Evolutionary conservation across 2,797 vertebrate genomes (phyloP), one percentile per base, ranked within the genome.

Genomic region (Rhodeus uyekii): DNA sequence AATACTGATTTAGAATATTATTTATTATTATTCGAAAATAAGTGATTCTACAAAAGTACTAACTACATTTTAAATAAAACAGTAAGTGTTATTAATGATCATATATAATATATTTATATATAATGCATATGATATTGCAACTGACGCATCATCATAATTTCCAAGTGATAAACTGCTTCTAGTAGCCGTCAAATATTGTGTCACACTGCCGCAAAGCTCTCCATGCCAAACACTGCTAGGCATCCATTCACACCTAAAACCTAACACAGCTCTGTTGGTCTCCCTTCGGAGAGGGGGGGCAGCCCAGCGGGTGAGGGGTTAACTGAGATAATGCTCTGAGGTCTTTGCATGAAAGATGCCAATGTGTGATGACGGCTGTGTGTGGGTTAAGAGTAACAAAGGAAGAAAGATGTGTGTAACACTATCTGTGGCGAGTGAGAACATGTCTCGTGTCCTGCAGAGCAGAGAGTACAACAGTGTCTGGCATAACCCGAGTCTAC

Each of bases 161-260:
- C 55, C 27, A 24, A 16, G 16, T 71, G 64, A 76, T 75, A 75
- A 84, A 75, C 78, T 60, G 78, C 38, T 71, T 76, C 64, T 46
- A 44, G 65, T 64, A 42, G 27, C 72, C 53, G 83, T 67, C 50
- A 32, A 68, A 60, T 34, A 63, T 27, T 58, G 64, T 24, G 53
- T 77, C 36, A 16, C 29, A 61, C 29, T 72, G 16, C 22, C 53
- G 27, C 50, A 63, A 71, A 61, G 27, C 64, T 63, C 53, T 71
- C 39, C 58, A 9, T 71, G 64, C 63, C 64, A 72, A 55, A 77
- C 78, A 48, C 75, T 71, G 75, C 68, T 44, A 55, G 50, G 36
- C 76, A 67, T 82, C 75, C 63, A 63, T 79, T 72, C 63, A 58
- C 80, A 79, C 83, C 58, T 84, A 36, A 75, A 79, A 60, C 76